Percentiles rank a stretch among this genome's conserved stretches.
Conservation (phyloP, 2,888 invertebrate genomes). For the Kuschelorhynchus macadamiae region DNA sequence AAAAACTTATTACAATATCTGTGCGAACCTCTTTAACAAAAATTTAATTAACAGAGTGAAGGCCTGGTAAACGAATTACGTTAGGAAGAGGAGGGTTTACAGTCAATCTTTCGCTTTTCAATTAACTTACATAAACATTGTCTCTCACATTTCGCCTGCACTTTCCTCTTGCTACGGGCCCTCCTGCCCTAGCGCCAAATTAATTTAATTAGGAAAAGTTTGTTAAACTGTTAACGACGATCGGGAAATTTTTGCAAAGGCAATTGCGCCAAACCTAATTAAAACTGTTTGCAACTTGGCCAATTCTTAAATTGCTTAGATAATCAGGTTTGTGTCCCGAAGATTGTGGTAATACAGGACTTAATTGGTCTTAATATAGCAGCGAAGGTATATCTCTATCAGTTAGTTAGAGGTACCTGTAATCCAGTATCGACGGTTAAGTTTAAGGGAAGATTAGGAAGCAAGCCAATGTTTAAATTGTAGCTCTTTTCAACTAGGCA, state of each 20-base stretch:
- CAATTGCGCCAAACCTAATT: no score
- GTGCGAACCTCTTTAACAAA: neutral
- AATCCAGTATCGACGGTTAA: no score
- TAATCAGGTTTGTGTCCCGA: neutral
- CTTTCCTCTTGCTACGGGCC: constrained; percentile 2
- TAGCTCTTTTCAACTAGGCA: no score
- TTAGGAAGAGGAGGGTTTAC: constrained; percentile 4
- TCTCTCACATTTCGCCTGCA: constrained; percentile 13
- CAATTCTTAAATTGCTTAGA: neutral
- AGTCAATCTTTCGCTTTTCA: constrained; percentile 15
- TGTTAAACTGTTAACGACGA: constrained; percentile 9
- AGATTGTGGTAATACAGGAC: neutral
- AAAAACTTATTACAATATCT: no score
- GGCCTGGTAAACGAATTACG: neutral
- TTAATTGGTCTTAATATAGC: no score
- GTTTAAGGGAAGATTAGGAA: no score
- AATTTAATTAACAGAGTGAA: neutral
- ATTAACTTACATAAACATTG: constrained; percentile 32
- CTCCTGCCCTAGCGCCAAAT: neutral
- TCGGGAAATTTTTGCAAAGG: neutral
- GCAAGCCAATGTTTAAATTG: no score
- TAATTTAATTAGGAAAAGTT: constrained; percentile 20
- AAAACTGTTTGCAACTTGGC: neutral
- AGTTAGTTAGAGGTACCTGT: no score
- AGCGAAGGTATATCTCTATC: no score